These are phyloP conservation scores for Proteles cristata DNA, from an alignment of 2,113 vertebrate species.

Conservation along the genomic window DNA sequence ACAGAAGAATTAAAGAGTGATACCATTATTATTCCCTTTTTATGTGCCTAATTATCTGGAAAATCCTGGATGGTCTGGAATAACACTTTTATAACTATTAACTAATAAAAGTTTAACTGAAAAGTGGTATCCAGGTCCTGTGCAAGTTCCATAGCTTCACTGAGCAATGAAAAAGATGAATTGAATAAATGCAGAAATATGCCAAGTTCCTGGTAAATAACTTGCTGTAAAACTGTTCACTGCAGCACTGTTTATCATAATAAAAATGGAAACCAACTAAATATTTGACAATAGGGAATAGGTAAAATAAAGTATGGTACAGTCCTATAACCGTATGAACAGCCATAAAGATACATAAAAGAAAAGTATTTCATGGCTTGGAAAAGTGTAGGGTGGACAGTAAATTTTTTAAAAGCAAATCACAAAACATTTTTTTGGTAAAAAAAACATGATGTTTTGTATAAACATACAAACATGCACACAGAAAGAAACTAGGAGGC, in stretches of 20 bases:
- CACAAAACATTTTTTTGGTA: neutral
- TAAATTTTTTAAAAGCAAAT: slow-evolving; percentile 34
- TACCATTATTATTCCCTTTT: neutral
- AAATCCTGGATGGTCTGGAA: neutral
- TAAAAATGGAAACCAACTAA: slow-evolving; percentile 63
- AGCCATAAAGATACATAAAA: slow-evolving; percentile 43
- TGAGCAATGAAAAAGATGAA: slow-evolving; percentile 28
- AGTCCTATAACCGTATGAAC: neutral
- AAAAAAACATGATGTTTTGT: neutral
- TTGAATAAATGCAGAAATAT: slow-evolving; percentile 6
- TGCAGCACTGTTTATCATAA: slow-evolving; percentile 52
- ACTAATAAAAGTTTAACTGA: neutral
- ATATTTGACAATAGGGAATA: slow-evolving; percentile 58
- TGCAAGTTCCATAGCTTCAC: neutral
- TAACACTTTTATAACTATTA: neutral
- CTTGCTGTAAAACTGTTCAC: neutral
- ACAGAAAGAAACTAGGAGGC: neutral
- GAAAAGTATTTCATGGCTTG: slow-evolving; percentile 41
- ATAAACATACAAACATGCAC: neutral
- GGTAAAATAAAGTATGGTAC: slow-evolving; percentile 41
- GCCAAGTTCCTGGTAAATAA: slow-evolving; percentile 35
- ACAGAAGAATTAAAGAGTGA: neutral
- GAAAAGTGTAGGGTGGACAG: slow-evolving; percentile 20
- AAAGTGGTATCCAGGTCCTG: neutral
- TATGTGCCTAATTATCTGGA: neutral